Conservation (phyloP, 1,140 invertebrate species). For the Campoletis sonorensis region DNA sequence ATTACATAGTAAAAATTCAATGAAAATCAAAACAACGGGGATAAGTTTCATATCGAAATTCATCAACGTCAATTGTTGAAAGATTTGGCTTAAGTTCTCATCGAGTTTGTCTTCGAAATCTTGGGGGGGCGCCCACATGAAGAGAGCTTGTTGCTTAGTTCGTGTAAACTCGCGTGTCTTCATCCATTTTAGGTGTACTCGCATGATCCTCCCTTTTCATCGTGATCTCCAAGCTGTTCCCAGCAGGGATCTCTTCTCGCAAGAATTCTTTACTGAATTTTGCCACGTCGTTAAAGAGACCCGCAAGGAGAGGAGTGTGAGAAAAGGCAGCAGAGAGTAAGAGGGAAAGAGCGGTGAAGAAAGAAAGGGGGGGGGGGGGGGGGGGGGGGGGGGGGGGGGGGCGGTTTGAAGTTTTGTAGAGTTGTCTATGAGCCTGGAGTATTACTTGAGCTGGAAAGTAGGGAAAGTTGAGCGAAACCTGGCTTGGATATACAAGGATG, state of each 20-base stretch:
- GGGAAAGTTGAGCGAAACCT: conserved; percentile 4
- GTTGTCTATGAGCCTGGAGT: neutral
- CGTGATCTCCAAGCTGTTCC: neutral
- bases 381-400: too few species aligned
- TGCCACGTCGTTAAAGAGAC: conserved; percentile 8
- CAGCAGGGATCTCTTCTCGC: neutral
- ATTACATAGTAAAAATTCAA: neutral
- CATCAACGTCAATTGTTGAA: neutral
- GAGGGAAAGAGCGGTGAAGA: neutral
- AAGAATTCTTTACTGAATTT: conserved; percentile 22
- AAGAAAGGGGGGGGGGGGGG: too few species aligned
- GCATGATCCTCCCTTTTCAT: neutral
- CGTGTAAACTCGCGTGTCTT: neutral
- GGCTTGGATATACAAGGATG: neutral
- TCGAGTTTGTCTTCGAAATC: neutral
- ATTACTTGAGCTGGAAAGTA: conserved; percentile 1
- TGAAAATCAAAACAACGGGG: neutral
- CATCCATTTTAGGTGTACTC: conserved; percentile 1
- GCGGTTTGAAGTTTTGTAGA: neutral
- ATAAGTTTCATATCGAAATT: neutral
- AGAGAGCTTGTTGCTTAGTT: neutral
- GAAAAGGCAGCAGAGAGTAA: neutral
- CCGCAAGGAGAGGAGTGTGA: neutral
- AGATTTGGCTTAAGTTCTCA: neutral
- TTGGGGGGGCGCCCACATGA: neutral